Percentiles rank a stretch among this genome's conserved stretches.
phyloP scores from a whole-genome alignment of 1,140 invertebrate genomes.

The Pseudobourletiella spinata region DNA sequence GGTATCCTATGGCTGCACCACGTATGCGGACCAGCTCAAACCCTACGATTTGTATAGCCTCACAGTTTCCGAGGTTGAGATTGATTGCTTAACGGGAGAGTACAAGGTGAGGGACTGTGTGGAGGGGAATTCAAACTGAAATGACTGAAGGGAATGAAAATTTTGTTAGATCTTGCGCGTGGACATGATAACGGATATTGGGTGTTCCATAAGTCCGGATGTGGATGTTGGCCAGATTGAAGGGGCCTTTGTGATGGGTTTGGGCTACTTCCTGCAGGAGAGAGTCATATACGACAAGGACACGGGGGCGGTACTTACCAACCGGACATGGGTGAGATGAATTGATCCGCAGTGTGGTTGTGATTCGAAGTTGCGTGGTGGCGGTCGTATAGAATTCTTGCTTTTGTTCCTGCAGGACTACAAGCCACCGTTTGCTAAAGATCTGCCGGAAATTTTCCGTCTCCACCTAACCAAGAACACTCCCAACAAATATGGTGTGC shows the following conservation, averaged over 20 bases:
- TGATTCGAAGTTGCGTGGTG: too few relatives aligned
- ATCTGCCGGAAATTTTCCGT: conserved; percentile 46
- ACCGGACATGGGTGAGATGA: conserved; percentile 19
- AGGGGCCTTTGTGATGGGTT: conserved; percentile 77
- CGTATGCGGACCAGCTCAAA: background rate
- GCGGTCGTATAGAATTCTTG: too few relatives aligned
- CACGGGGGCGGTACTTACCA: conserved; percentile 24
- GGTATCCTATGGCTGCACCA: conserved; percentile 44
- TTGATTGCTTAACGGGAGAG: conserved; percentile 64
- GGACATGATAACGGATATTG: conserved; percentile 66
- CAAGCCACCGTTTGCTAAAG: conserved; percentile 43
- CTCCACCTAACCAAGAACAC: conserved; percentile 43
- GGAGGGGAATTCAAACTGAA: conserved; percentile 49
- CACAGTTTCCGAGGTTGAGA: conserved; percentile 55
- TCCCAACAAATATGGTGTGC: conserved; percentile 42
- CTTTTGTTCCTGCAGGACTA: conserved; percentile 41
- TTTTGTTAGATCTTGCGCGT: conserved; percentile 52
- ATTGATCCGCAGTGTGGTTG: background rate
- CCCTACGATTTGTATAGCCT: conserved; percentile 54
- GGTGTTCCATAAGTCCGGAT: conserved; percentile 59
- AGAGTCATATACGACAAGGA: conserved; percentile 22
- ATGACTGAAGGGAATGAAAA: conserved; percentile 53
- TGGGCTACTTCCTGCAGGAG: conserved; percentile 63
- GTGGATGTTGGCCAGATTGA: conserved; percentile 62
- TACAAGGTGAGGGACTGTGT: conserved; percentile 42